Base-by-base conservation (phyloP, 2,113 vertebrate species). In the Carassius gibelio region DNA sequence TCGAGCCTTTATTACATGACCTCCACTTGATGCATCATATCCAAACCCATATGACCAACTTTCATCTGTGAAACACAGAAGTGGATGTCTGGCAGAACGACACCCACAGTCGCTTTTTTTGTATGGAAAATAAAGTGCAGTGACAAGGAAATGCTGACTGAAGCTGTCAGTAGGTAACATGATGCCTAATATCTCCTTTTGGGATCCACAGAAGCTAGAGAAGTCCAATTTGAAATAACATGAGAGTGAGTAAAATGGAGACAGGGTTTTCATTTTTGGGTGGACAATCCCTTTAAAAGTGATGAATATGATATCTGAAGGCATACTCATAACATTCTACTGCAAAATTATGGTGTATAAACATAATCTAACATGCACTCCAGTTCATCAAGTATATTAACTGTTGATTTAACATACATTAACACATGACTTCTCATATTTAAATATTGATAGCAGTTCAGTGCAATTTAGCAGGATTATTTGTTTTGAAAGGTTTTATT, bases 1-100 rank as follows among this genome's bases (percentile, higher is more conserved):
- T 74, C 5, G 71, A 74, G 21, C 34, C 1, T 80, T 80, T 62
- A 80, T 80, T 80, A 4, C 77, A 8, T 62, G 77, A 45, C 77
- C 76, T 80, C 36, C 36, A 80, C 59, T 64, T 80, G 21, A 80
- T 64, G 57, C 59, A 26, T 26, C 26, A 0, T 26, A 26, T 71
- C 9, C 36, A 71, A n/a, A 71, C 19, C 68, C 17, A 8, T 42
- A 42, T 21, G 36, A 42, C 50, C 4, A 14, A 52, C 68, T 71
- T 71, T 42, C 68, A 21, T 71, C 36, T 5, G 2, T 5, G 19
- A 21, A 71, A 42, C 68, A 71, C 17, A 21, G 11, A 21, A 38
- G 17, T 19, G 68, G 34, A 42, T 71, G 17, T 52, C 50, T 15
- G 4, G 50, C 13, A 52, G 50, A 71, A 42, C 5, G 1, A 21